These are phyloP conservation scores for Coccyzus lansbergi DNA, from an alignment of 2,797 vertebrate genomes.

Conservation along the genomic window DNA sequence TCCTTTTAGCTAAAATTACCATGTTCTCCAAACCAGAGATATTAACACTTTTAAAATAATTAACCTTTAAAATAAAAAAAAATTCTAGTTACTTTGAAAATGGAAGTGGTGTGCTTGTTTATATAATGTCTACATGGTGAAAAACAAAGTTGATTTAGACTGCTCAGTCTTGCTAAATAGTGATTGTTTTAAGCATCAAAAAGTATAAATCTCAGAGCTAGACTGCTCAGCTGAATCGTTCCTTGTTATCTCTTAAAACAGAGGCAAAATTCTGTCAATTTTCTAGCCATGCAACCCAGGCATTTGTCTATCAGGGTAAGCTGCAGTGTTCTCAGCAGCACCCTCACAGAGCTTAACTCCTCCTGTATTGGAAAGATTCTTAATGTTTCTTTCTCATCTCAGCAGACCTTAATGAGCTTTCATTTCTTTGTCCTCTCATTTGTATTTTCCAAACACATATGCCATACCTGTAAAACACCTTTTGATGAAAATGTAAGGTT, in stretches of 20 bases:
- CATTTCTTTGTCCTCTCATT: neutral
- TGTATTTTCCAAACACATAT: neutral
- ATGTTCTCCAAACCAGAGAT: neutral
- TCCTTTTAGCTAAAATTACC: neutral
- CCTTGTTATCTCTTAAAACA: neutral
- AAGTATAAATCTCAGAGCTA: neutral
- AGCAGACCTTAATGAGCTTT: neutral
- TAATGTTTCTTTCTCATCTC: neutral
- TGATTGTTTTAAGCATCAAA: neutral
- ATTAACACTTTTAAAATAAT: neutral
- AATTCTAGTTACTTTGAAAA: neutral
- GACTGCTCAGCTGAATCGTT: neutral
- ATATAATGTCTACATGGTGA: neutral
- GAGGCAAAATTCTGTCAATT: neutral
- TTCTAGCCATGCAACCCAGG: neutral
- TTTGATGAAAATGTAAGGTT: neutral
- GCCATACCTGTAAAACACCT: neutral
- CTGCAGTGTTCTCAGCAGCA: neutral
- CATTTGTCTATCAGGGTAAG: neutral
- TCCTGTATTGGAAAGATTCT: neutral
- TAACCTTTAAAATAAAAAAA: neutral
- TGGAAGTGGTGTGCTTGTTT: neutral
- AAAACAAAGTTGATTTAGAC: neutral
- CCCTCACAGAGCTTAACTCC: accelerated
- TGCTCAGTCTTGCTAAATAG: neutral